Evolutionary conservation across 53 echinoderm and acorn worm species (phyloP).

Genomic region (Astropecten irregularis): DNA sequence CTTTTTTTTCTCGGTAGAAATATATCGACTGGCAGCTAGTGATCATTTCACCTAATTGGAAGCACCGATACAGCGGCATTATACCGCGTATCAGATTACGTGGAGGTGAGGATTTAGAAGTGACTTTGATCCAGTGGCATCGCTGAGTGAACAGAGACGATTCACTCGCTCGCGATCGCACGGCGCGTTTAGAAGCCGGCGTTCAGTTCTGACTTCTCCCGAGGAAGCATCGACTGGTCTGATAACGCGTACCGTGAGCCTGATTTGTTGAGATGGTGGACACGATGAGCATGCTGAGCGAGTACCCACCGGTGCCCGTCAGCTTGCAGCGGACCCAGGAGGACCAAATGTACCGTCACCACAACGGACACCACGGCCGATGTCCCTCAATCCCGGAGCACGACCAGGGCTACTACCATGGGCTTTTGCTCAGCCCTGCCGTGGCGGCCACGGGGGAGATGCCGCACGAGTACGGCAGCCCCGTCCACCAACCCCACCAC

Average conservation of each 20-base stretch:
- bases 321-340: conserved; percentile 58
- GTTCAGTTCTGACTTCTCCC: not conserved
- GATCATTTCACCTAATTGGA: conserved; percentile 50
- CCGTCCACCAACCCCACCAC: not conserved
- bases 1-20: too few relatives aligned
- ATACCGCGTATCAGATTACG: conserved; percentile 40
- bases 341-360: conserved; percentile 50
- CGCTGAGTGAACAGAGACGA: not conserved
- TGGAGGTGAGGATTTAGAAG: not conserved
- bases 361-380: conserved; percentile 28
- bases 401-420: conserved; percentile 45
- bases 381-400: conserved; percentile 45
- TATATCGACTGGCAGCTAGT: conserved; percentile 35
- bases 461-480: conserved; percentile 55
- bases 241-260: too few relatives aligned
- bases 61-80: conserved; percentile 26
- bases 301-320: conserved; percentile 53
- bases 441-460: conserved; percentile 56
- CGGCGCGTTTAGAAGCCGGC: too few relatives aligned
- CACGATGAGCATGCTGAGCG: conserved; percentile 57
- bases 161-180: not conserved
- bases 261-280: conserved; percentile 5
- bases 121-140: conserved; percentile 32
- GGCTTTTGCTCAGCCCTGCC: conserved; percentile 47
- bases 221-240: too few relatives aligned